Conservation (phyloP, 2,888 invertebrate genomes). For the Drosophila parthenogenetica region DNA sequence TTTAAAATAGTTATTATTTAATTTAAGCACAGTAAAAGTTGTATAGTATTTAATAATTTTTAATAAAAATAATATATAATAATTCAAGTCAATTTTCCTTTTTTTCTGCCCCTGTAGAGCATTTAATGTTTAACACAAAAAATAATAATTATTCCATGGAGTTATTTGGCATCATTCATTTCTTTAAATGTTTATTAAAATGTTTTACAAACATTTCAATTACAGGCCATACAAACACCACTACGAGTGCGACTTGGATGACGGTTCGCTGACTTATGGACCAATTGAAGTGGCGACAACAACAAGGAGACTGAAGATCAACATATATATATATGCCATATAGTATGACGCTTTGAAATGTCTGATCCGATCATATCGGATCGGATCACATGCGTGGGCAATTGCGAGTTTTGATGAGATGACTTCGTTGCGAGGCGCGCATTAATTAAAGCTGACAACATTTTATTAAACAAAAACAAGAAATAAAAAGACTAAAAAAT, state of each 20-base stretch:
- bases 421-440: slow-evolving; percentile 22
- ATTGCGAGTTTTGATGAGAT: slow-evolving; percentile 23
- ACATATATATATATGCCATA: background rate
- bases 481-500: too few relatives aligned
- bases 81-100: too few relatives aligned
- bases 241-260: slow-evolving; percentile 11
- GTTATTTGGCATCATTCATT: slow-evolving; percentile 49
- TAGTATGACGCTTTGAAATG: slow-evolving; percentile 28
- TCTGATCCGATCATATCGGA: slow-evolving; percentile 34
- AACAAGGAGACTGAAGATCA: slow-evolving; percentile 39
- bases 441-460: slow-evolving; percentile 57
- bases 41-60: too few relatives aligned
- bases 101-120: slow-evolving; percentile 6
- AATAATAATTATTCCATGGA: background rate
- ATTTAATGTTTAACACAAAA: slow-evolving; percentile 4
- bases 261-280: slow-evolving; percentile 32
- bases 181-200: slow-evolving; percentile 44
- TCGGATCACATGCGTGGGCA: slow-evolving; percentile 52
- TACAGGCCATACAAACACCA: slow-evolving; percentile 29
- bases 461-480: slow-evolving; percentile 19
- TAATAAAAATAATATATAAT: too few relatives aligned
- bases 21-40: too few relatives aligned
- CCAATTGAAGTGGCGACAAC: slow-evolving; percentile 44
- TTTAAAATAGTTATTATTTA: too few relatives aligned
- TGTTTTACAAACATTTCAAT: slow-evolving; percentile 61